Conservation (phyloP, 1,140 invertebrate genomes). For the Sinonovacula constricta region DNA sequence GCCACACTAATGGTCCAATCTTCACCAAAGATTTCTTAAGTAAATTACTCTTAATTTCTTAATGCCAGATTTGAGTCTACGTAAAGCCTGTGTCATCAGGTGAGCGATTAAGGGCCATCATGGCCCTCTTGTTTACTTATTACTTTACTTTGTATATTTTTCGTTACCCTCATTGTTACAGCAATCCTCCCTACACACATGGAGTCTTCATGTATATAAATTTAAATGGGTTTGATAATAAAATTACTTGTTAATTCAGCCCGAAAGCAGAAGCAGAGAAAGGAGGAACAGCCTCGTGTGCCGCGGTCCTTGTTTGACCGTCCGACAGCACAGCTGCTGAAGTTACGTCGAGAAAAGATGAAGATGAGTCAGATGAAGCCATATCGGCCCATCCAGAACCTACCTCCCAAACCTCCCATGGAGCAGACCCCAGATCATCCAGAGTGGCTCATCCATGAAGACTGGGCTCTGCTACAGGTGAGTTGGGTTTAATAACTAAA, state of each 20-base stretch:
- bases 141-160: too few species aligned
- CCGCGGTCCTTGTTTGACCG: constrained; percentile 93
- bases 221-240: neutral
- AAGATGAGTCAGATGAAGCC: constrained; percentile 79
- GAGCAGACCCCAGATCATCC: constrained; percentile 80
- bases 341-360: constrained; percentile 87
- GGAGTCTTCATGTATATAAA: neutral
- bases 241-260: constrained; percentile 55
- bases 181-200: neutral
- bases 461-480: constrained; percentile 88
- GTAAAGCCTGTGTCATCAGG: too few species aligned
- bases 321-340: constrained; percentile 87
- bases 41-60: too few species aligned
- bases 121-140: too few species aligned
- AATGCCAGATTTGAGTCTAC: too few species aligned
- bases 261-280: constrained; percentile 80
- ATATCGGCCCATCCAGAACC: constrained; percentile 79
- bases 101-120: too few species aligned
- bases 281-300: constrained; percentile 88
- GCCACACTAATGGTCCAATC: too few species aligned
- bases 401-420: constrained; percentile 61
- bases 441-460: constrained; percentile 94
- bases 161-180: too few species aligned
- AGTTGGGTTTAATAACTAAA: too few species aligned
- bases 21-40: too few species aligned